Evolutionary conservation across 2,113 vertebrate genomes (phyloP).

Genomic region (Trogon surrucura): DNA sequence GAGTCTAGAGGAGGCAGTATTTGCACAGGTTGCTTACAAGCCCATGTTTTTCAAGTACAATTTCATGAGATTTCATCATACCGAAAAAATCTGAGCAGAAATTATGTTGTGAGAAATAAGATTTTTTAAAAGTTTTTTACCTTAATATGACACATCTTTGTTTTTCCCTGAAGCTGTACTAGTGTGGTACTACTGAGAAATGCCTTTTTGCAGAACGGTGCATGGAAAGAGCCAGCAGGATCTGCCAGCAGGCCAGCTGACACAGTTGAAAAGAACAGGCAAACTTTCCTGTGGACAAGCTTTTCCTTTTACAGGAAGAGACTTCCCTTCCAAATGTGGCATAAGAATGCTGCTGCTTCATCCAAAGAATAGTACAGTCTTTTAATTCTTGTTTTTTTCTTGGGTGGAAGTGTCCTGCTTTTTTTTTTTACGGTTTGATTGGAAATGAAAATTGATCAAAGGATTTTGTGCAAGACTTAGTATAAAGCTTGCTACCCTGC

Average conservation of each 20-base stretch:
- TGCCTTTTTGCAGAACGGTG: not conserved
- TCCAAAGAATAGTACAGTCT: not conserved
- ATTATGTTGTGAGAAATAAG: not conserved
- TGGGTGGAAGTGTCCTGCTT: not conserved
- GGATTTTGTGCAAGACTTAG: not conserved
- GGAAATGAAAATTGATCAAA: not conserved
- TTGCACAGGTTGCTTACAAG: not conserved
- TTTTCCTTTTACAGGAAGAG: not conserved
- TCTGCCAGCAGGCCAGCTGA: not conserved
- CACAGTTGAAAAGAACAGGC: not conserved
- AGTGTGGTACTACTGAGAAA: not conserved
- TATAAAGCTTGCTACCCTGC: not conserved
- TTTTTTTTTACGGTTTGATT: not conserved
- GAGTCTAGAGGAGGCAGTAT: constrained; percentile 9
- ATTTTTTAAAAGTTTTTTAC: not conserved
- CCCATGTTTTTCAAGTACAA: accelerated
- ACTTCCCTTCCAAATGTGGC: not conserved
- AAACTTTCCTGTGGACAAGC: not conserved
- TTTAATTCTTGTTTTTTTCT: not conserved
- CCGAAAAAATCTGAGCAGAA: not conserved
- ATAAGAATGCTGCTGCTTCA: not conserved
- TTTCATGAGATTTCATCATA: not conserved
- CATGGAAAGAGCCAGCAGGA: not conserved
- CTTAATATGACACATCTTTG: not conserved
- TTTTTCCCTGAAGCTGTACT: not conserved